A percentile compares a stretch with the other conserved stretches of the same genome.
phyloP scores from a whole-genome alignment of 2,113 vertebrate genomes.

The Dromaius novaehollandiae region DNA sequence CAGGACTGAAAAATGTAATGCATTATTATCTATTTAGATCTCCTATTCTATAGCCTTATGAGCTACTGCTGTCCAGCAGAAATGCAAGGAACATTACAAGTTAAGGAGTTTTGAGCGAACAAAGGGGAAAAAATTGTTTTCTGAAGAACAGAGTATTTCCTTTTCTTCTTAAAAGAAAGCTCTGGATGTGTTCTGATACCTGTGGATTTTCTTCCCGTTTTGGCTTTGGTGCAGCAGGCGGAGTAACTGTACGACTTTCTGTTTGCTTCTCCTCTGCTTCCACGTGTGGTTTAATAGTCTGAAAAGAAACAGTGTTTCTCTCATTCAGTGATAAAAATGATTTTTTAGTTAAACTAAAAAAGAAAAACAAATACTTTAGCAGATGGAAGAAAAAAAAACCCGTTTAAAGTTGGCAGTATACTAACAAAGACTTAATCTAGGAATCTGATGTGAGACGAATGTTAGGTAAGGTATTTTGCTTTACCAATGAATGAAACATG shows the following conservation, averaged over 20 bases:
- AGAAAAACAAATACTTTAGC: not conserved
- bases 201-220: slow-evolving; percentile 96
- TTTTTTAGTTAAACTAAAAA: slow-evolving; percentile 10
- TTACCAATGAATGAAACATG: not conserved
- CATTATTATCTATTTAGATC: not conserved
- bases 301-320: slow-evolving; percentile 53
- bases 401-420: not conserved
- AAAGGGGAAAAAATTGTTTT: not conserved
- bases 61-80: not conserved
- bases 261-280: slow-evolving; percentile 86
- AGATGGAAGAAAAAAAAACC: not conserved
- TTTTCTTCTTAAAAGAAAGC: not conserved
- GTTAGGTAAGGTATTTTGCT: slow-evolving; percentile 7
- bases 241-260: slow-evolving; percentile 82
- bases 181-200: slow-evolving; percentile 73
- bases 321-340: not conserved
- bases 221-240: slow-evolving; percentile 87
- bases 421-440: slow-evolving; percentile 21
- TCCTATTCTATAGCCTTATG: slow-evolving; percentile 9
- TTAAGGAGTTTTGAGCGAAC: not conserved
- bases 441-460: not conserved
- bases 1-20: not conserved
- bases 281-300: slow-evolving; percentile 88
- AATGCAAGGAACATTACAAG: not conserved
- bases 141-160: not conserved